phyloP scores from a whole-genome alignment of 1,140 invertebrate species.

The Zaprionus davidi region DNA sequence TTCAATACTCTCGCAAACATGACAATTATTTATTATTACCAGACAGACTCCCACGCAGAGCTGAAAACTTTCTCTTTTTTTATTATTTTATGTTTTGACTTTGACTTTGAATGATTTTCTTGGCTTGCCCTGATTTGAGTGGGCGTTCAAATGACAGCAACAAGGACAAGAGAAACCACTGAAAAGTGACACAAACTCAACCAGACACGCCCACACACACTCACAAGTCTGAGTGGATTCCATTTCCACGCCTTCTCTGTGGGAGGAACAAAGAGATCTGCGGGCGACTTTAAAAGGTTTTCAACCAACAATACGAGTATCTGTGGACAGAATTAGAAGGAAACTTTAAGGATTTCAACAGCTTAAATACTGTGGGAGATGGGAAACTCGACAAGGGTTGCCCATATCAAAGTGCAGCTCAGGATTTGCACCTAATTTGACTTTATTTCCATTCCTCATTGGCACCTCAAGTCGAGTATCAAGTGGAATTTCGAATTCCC shows the following conservation, averaged over 20 bases:
- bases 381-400: neutral
- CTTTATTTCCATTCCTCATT: neutral
- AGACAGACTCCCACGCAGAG: neutral
- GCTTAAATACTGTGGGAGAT: neutral
- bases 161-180: constrained; percentile 13
- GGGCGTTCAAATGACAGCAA: constrained; percentile 11
- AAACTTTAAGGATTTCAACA: constrained; percentile 5
- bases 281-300: constrained; percentile 10
- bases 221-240: constrained; percentile 5
- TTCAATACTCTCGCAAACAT: constrained; percentile 26
- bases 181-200: constrained; percentile 30
- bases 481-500: neutral
- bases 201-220: constrained; percentile 29
- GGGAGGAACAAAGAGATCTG: neutral
- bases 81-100: neutral
- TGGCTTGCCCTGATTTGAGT: constrained; percentile 18
- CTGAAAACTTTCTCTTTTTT: constrained; percentile 22
- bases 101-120: constrained; percentile 48
- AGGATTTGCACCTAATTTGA: constrained; percentile 3
- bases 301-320: neutral
- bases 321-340: neutral
- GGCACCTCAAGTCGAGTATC: neutral
- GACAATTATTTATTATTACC: constrained; percentile 16
- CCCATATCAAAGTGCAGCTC: neutral
- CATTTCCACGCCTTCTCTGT: neutral